phyloP scores from a whole-genome alignment of 2,113 vertebrate genomes.

The Sardina pilchardus region DNA sequence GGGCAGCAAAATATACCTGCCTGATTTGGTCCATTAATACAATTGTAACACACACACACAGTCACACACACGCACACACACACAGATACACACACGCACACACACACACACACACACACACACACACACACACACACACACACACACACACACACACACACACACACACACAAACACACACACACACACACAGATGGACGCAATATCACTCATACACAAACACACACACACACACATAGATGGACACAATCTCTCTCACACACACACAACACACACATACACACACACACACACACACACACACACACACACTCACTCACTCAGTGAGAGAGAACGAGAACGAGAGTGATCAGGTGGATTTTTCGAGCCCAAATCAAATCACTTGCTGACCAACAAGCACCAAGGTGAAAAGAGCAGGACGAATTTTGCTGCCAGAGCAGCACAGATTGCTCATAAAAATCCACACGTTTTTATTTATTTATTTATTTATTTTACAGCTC shows the following conservation, averaged over 20 bases:
- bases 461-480: neutral
- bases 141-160: neutral
- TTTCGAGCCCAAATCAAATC: neutral
- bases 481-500: neutral
- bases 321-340: neutral
- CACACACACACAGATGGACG: neutral
- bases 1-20: neutral
- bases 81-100: neutral
- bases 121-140: neutral
- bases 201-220: neutral
- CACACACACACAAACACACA: neutral
- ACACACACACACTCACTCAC: neutral
- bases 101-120: neutral
- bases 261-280: too few species aligned
- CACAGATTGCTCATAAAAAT: neutral
- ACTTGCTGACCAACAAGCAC: neutral
- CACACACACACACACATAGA: too few species aligned
- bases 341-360: neutral
- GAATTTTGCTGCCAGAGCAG: neutral
- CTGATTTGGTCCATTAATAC: constrained; percentile 11
- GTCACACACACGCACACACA: neutral
- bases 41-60: neutral
- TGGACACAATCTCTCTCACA: neutral
- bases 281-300: neutral
- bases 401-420: neutral